Base-by-base conservation (phyloP, 1,140 invertebrate genomes). In the Grapholita molesta region DNA sequence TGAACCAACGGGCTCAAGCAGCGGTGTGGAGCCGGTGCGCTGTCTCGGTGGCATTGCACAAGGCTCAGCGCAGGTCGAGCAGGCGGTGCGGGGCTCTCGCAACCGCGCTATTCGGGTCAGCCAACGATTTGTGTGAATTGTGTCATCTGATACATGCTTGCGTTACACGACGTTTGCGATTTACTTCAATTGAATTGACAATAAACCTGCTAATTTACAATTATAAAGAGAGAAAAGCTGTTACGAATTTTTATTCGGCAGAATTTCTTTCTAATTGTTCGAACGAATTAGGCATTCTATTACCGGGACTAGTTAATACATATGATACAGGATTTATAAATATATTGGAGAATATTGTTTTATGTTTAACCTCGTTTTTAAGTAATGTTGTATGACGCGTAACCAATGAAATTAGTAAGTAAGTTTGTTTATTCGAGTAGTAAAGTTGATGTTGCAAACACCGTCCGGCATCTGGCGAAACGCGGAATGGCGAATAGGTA, bases 81-180 rank as follows among this genome's bases (percentile, higher is more conserved):
- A 69, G 77, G 82, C 84, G 78, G 83, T 80, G 75, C 79, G 78
- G 82, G 77, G 73, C 80, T 89, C 86, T 88, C 86, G 88, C 88
- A 90, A 90, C 80, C 82, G 77, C 73, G 80, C 82, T 85, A 90
- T 89, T 89, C 82, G 82, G 89, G 89, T 91, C 88, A 89, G 74
- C 75, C 78, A 83, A 74, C 87, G 79, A 88, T 88, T 90, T 89
- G 87, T 87, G 85, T 88, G 84, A 89, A 90, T 90, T 90, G 88
- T 88, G 88, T 82, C 87, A 89, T 88, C 85, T 86, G 78, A 86
- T 84, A 84, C 83, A 85, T 84, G 72, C 72, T 80, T 76, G 75
- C 70, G 73, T 69, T 79, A 76, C 78, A 80, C 71, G 65, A 57
- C 68, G 28, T 48, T 70, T 71, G 52, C 66, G 66, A 55, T 68